These are phyloP conservation scores for Tanytarsus gracilentus DNA, from an alignment of 2,888 invertebrate species.

Conservation along the genomic window DNA sequence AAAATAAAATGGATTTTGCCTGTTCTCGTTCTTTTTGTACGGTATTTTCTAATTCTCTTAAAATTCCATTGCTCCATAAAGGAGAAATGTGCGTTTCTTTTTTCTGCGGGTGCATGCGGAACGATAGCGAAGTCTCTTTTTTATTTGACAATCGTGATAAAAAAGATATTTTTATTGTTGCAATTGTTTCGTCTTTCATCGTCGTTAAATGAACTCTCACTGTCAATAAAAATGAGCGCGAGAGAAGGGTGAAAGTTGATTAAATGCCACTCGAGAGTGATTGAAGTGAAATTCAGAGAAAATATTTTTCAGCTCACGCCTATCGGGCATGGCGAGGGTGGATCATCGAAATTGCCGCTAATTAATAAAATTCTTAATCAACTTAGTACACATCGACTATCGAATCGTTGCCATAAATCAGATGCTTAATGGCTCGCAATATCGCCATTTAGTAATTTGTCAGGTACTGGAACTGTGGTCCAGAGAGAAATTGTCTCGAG, in stretches of 20 bases:
- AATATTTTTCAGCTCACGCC: too few relatives aligned
- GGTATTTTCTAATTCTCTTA: slow-evolving; percentile 22
- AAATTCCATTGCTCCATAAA: not conserved
- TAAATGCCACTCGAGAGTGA: not conserved
- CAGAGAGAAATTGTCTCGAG: too few relatives aligned
- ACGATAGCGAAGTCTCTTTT: too few relatives aligned
- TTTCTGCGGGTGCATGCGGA: too few relatives aligned
- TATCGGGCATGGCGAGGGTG: not conserved
- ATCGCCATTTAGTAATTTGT: slow-evolving; percentile 19
- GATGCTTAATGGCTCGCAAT: slow-evolving; percentile 17
- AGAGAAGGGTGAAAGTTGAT: not conserved
- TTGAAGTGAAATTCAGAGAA: too few relatives aligned
- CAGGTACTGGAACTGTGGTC: too few relatives aligned
- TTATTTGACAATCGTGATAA: slow-evolving; percentile 27
- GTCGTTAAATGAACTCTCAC: slow-evolving; percentile 14
- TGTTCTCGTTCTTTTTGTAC: not conserved
- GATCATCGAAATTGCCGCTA: slow-evolving; percentile 16
- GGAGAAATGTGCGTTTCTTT: not conserved
- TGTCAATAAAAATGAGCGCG: not conserved
- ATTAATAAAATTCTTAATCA: slow-evolving; percentile 25
- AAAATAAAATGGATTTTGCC: slow-evolving; percentile 25
- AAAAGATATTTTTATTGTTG: slow-evolving; percentile 18
- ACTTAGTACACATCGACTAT: too few relatives aligned
- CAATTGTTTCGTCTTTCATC: slow-evolving; percentile 27
- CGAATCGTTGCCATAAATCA: slow-evolving; percentile 21